Evolutionary conservation across 1,140 invertebrate species (phyloP), one percentile per base, ranked within the genome.

Genomic region (Myzus persicae): DNA sequence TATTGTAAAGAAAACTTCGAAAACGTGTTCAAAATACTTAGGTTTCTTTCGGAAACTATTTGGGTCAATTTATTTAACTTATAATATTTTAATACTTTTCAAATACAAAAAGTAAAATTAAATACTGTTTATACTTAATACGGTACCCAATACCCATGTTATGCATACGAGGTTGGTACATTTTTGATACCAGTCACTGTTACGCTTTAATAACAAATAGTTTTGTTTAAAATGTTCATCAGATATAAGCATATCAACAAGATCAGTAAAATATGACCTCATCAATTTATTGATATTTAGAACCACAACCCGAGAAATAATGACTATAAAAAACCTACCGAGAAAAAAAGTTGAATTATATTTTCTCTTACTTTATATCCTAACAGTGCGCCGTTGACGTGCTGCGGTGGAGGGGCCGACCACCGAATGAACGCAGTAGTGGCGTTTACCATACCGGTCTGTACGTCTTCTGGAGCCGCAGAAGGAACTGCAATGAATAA

Each of bases 371-470:
- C 97, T 96, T 97, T 97, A 94, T 98, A 98, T 88, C 98, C 98
- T 93, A 97, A 96, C 9, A 98, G 95, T 94, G 97, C 96, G 87
- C 98, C 98, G 95, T 98, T 98, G 94, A 97, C 97, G 93, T 98
- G 97, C 93, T 96, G 96, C 44, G 96, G 96, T 2, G 97, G 96
- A 4, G 98, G 98, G 2, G 98, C 96, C 26, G 97, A 96, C 98
- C 98, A 99, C 94, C 96, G 95, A 11, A 99, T 96, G 94, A 96
- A 96, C 4, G 97, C 97, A 20, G 97, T 97, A 5, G 97, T 98
- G 85, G 97, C 96, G 94, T 98, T 98, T 89, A 98, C 96, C 95
- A 98, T 97, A n/a, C 97, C 97, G 87, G 97, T 97, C 93, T 97
- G 96, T 89, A 98, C 96, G 94, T 97, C 97, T 94, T 97, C 97